Evolutionary conservation across 1,140 invertebrate genomes (phyloP), one percentile per base, ranked within the genome.

Genomic region (Chrysomallon squamiferum): DNA sequence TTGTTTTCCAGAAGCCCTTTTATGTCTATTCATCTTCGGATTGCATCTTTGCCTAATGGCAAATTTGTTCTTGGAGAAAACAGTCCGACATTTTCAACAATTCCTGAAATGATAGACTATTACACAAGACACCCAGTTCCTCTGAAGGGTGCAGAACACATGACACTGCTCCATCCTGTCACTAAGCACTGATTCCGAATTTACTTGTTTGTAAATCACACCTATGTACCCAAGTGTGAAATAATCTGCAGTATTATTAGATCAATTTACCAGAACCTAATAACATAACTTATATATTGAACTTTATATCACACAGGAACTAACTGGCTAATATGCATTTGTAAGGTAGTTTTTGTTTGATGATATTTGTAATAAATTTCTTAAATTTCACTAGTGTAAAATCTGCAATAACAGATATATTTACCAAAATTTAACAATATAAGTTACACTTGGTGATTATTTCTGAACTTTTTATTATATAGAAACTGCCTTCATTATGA

Each of bases 11-110:
- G 95, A 84, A 95, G 94, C 80, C 92, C 93, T 30, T 89, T 93
- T 83, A 95, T 95, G 20, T 96, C 95, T 77, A 96, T 97, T 93
- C 95, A 97, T 79, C 95, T 97, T 91, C 89, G 93, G 61, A 96
- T 97, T 49, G 77, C 81, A 33, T 68, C 74, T 57, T 74, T 72
- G 58, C 73, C 71, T 52, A 80, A 81, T 62, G 82, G 89, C 87
- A 89, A 91, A 57, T 96, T 91, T 80, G 94, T 95, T 41, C 84
- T 97, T 68, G 95, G 95, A 18, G 93, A 95, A 77, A 95, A 95
- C 78, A 93, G 93, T 78, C 93, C 93, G 64, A 93, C 93, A 11
- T 98, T 97, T 81, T 88, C 90, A 22, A 92, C 90, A 27, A 94
- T 98, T 76, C 94, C 95, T 7, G 92, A 95, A 81, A 93, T 97